Percentiles rank a stretch among this genome's conserved stretches.
These are phyloP conservation scores for Cataglyphis livida DNA, from an alignment of 2,888 invertebrate species.

Conservation along the genomic window DNA sequence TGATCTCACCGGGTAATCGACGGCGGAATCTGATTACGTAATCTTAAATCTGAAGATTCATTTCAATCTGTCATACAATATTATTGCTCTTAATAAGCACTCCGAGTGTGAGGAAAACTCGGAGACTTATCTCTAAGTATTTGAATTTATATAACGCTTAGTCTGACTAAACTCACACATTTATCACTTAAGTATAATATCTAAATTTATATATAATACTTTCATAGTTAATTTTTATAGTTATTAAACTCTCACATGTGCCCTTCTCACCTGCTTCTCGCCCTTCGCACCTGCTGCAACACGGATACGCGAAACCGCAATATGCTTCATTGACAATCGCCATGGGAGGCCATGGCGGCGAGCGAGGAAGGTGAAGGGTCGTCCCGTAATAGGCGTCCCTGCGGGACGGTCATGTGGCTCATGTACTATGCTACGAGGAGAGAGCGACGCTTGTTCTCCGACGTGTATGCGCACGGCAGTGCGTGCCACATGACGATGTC, in stretches of 20 bases:
- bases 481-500: slow-evolving; percentile 73
- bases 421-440: slow-evolving; percentile 59
- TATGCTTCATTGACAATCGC: slow-evolving; percentile 28
- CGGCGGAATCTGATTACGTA: slow-evolving; percentile 5
- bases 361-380: slow-evolving; percentile 49
- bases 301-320: slow-evolving; percentile 25
- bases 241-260: neutral
- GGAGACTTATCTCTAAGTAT: neutral
- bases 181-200: slow-evolving; percentile 2
- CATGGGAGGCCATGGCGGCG: slow-evolving; percentile 34
- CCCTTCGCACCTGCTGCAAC: slow-evolving; percentile 35
- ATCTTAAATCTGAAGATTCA: slow-evolving; percentile 26
- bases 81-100: neutral
- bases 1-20: slow-evolving; percentile 27
- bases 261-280: neutral
- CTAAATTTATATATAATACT: neutral
- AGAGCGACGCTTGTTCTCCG: slow-evolving; percentile 52
- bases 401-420: slow-evolving; percentile 68
- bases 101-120: too few species aligned
- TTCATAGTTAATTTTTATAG: too few species aligned
- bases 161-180: neutral
- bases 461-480: slow-evolving; percentile 43
- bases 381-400: slow-evolving; percentile 61
- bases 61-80: neutral
- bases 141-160: slow-evolving; percentile 7